Evolutionary conservation across 2,797 vertebrate species (phyloP), one percentile per base, ranked within the genome.

Genomic region (Steatocranus sp.): DNA sequence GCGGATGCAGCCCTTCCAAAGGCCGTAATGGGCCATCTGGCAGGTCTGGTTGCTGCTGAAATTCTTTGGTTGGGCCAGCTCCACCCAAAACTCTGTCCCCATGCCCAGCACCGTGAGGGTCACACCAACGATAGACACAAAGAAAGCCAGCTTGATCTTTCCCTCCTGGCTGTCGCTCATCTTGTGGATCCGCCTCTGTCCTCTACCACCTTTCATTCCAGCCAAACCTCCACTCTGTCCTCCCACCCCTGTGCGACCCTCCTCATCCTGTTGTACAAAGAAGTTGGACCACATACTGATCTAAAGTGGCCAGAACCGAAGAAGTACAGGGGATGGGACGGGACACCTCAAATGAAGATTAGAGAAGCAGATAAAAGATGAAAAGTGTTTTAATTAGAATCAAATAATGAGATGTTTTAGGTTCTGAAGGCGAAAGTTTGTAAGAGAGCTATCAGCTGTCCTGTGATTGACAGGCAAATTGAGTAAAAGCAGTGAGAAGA

Each of bases 21-120:
- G 95, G 83, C 98, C 97, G 14, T 97, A 97, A 89, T 98, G 97
- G 43, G 96, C 97, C 11, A 97, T 96, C 79, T 97, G 96, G 80
- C 98, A 98, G 10, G 97, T 96, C 43, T 95, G 93, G 54, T 97
- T 97, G 91, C 95, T 88, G 12, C 95, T 93, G 84, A 96, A 96
- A 91, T 95, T 91, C 90, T 96, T 97, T 73, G 96, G 95, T 66
- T 97, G 96, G 83, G 96, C 96, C 89, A 98, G 93, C 88, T 98
- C 97, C 93, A 97, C 98, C 98, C 98, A 98, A 93, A 98, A 98
- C 93, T 98, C 97, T 4, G 97, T 98, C 83, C 97, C 97, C 94
- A 98, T 95, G 4, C 97, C 97, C 89, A 98, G 90, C 83, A 98
- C 96, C 0, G 96, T 96, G 86, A 98, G 96, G 43, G 96, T 97